phyloP scores from a whole-genome alignment of 2,113 vertebrate species.

The Phylloscopus whistleri region DNA sequence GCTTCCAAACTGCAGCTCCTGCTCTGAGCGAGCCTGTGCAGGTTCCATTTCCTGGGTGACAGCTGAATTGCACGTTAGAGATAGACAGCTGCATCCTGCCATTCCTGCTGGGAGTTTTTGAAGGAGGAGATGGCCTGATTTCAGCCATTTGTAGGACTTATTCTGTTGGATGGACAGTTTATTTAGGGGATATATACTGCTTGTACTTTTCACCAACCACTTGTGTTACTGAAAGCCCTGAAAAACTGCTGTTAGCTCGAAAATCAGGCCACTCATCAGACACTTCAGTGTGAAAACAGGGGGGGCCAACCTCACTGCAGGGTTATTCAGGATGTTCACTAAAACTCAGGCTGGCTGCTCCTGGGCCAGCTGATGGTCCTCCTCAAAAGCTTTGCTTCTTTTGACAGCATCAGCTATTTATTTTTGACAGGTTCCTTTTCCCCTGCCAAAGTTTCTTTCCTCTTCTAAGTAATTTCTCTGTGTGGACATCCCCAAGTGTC shows the following conservation, averaged over 20 bases:
- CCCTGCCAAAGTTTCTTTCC: background rate
- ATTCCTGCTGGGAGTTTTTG: background rate
- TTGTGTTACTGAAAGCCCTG: background rate
- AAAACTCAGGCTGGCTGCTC: background rate
- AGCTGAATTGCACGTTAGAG: background rate
- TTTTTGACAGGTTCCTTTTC: background rate
- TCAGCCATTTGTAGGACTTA: background rate
- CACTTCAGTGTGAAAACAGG: background rate
- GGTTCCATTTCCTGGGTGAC: background rate
- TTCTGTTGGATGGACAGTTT: background rate
- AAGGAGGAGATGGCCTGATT: background rate
- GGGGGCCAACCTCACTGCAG: background rate
- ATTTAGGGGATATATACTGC: background rate
- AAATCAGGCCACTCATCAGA: background rate
- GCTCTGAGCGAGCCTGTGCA: background rate
- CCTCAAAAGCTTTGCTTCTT: background rate
- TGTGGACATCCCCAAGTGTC: background rate
- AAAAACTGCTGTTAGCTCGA: background rate
- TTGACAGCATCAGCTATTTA: background rate
- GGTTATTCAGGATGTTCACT: background rate
- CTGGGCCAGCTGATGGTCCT: background rate
- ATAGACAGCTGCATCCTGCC: background rate
- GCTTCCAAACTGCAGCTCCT: background rate
- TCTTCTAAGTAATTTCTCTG: background rate
- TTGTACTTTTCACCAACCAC: background rate